Evolutionary conservation across 2,113 vertebrate species (phyloP), one percentile per base, ranked within the genome.

Genomic region (Perognathus longimembris): DNA sequence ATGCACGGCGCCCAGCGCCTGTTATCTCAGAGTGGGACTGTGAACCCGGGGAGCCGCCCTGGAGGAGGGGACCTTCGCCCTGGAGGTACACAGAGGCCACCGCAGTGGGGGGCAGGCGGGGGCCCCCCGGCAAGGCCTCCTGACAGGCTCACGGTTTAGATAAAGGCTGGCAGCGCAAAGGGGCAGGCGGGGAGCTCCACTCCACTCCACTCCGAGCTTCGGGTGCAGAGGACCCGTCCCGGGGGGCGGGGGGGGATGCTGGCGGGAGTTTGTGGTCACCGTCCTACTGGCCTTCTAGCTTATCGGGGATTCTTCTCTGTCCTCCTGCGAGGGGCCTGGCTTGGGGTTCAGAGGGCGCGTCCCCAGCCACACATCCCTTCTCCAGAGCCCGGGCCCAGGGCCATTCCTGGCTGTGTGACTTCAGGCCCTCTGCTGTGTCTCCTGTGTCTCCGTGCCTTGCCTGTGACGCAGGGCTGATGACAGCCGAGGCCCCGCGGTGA

Each of bases 21-120:
- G 0, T 66, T 1, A 0, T 64, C 57, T 11, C 4, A 38, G 69
- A 34, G 10, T 17, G 3, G 28, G 64, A 5, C 12, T 26, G 15
- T 4, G 57, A 17, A 1, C 28, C 1, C 0, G 28, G 50, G 30
- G 50, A 54, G 50, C 50, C 17, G 50, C 50, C 50, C 50, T 10
- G 12, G 50, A 15, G 50, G 50, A 54, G 50, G 17, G 50, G 50
- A 17, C 12, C 50, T 1, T 12, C 50, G 17, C 28, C 1, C 0
- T 21, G 50, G 30, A 12, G 3, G 2, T 17, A 2, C 12, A 1
- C 71, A 1, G 0, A 6, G 34, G 67, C 8, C 59, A 6, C 57
- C 18, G 2, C 0, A 0, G 9, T 6, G 24, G 40, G 0, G 0
- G 1, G 1, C n/a, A n/a, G 28, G 12, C 17, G 2, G n/a, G 5